Evolutionary conservation across 2,888 invertebrate genomes (phyloP).

Genomic region (Troides helena): DNA sequence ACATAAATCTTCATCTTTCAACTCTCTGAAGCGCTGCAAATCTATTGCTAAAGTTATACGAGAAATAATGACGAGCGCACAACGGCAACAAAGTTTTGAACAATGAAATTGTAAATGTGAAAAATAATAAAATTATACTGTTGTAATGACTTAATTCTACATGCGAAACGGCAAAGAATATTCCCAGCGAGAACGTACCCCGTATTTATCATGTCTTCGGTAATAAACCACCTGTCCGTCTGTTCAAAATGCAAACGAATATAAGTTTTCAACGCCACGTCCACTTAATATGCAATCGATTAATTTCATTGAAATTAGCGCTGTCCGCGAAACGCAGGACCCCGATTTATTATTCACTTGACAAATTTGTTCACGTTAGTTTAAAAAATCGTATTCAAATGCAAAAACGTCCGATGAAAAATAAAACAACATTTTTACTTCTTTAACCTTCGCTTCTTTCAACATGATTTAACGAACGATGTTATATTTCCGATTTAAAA

Average conservation of each 20-base stretch:
- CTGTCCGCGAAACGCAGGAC: conserved; percentile 45
- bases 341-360: conserved; percentile 52
- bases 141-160: conserved; percentile 25
- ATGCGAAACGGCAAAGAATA: conserved; percentile 30
- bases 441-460: background rate
- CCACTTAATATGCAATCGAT: conserved; percentile 61
- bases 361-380: conserved; percentile 37
- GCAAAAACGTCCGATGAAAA: background rate
- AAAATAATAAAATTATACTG: conserved; percentile 2
- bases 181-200: conserved; percentile 60
- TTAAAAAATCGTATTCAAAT: conserved; percentile 30
- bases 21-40: background rate
- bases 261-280: conserved; percentile 37
- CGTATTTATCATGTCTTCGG: conserved; percentile 50
- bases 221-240: conserved; percentile 52
- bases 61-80: background rate
- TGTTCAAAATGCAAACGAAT: conserved; percentile 63
- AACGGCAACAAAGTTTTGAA: conserved; percentile 10
- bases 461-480: background rate
- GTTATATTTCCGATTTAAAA: background rate
- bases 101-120: conserved; percentile 13
- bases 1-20: background rate
- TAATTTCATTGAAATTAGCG: conserved; percentile 45
- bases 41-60: background rate
- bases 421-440: background rate